Evolutionary conservation across 2,797 vertebrate species (phyloP), one percentile per base, ranked within the genome.

Genomic region (Picus viridis): DNA sequence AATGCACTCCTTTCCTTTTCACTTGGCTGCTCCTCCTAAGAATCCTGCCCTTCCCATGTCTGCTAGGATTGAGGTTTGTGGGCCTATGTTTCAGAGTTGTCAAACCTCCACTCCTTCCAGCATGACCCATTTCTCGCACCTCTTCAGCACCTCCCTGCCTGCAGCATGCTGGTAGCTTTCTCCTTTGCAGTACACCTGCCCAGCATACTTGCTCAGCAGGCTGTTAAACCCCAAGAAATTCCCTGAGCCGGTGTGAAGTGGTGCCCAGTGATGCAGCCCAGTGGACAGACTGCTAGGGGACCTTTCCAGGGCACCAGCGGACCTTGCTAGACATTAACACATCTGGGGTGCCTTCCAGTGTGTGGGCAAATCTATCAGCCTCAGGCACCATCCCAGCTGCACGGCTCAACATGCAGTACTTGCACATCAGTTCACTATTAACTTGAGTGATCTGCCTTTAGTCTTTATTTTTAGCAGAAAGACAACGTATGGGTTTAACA

Each of bases 401-500:
- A 2, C 1, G 39, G 65, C 49, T 69, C 67, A 18, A 51, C 27
- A 2, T 1, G 10, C 14, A 29, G 75, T 23, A 29, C 24, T 45
- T 26, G 83, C 69, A 9, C 70, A 30, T 43, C 43, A n/a, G 76
- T 63, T 36, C 73, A 4, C 43, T 36, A 17, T 74, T 74, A 69
- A 69, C 73, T 72, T 53, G 39, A 73, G 34, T 41, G 70, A 70
- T 83, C 70, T 23, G 54, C 74, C 10, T 62, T 64, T 58, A 27
- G 89, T 9, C 36, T 62, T 76, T 70, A 62, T 92, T 88, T 94
- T 94, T 91, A 92, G 81, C 61, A 80, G 74, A 41, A 83, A 78
- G 30, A 13, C 59, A 76, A 93, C n/a, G 61, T 81, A 87, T 75
- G 73, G 16, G 45, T 89, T 92, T 95, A 94, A 94, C 87, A 83